Evolutionary conservation across 2,797 vertebrate species (phyloP), one percentile per base, ranked within the genome.

Genomic region (Scleropages formosus): DNA sequence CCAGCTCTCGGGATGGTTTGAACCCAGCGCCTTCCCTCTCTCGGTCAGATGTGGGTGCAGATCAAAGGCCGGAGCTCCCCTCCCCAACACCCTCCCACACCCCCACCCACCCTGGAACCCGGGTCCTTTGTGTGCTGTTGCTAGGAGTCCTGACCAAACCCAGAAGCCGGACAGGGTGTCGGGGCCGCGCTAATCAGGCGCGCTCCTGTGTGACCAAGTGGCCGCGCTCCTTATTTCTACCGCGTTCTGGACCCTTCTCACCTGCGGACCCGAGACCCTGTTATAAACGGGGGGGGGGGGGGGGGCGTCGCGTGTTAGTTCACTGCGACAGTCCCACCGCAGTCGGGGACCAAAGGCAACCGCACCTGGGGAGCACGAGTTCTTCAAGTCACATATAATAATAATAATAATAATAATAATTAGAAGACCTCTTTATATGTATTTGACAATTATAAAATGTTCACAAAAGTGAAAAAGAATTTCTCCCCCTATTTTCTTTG

Each of bases 111-210:
- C n/a, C 88, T 88, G 90, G 89, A 92, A 85, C 78, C 87, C 86
- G 76, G 51, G 69, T 77, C 89, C 90, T 93, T 95, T 95, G 93
- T 94, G 84, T 85, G 85, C 84, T 86, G 93, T 93, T 96, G 92
- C 92, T 93, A 90, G 91, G 92, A 91, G 88, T 80, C 83, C 62
- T 26, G 69, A n/a, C n/a, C 84, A 86, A 87, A 90, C 89, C 88
- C 88, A 91, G 89, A 84, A 86, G 31, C 31, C 2, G 31, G 31
- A 39, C 31, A 85, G 91, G 88, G 84, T 87, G 82, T 87, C 85
- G 81, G 84, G 80, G 82, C 82, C 87, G 86, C 90, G 89, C 90
- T 92, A 94, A 93, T 94, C 88, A 90, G 89, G 89, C 83, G 91
- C 86, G 84, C 93, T 93, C 91, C 88, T 90, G 83, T 84, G 80